Evolutionary conservation across 1,140 invertebrate species (phyloP).

Genomic region (Ceratina japonica): DNA sequence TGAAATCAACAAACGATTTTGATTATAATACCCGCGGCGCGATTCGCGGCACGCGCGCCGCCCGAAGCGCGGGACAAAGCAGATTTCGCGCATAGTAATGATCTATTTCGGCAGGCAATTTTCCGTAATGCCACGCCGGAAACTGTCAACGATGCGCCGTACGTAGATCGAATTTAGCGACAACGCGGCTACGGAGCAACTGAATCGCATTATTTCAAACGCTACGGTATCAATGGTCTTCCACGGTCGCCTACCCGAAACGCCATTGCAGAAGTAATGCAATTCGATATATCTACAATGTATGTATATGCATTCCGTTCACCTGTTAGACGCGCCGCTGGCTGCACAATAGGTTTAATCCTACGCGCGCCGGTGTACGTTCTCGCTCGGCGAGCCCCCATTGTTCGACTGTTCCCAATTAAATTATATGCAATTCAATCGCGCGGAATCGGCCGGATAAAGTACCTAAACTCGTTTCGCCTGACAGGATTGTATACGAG

Average conservation of each 20-base stretch:
- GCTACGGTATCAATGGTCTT: slow-evolving; percentile 30
- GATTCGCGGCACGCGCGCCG: too few relatives aligned
- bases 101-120: too few relatives aligned
- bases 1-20: too few relatives aligned
- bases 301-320: not conserved
- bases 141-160: slow-evolving; percentile 25
- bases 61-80: too few relatives aligned
- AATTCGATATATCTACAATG: slow-evolving; percentile 27
- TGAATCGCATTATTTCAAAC: slow-evolving; percentile 31
- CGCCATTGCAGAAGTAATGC: slow-evolving; percentile 27
- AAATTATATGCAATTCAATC: slow-evolving; percentile 55
- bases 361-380: not conserved
- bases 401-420: slow-evolving; percentile 35
- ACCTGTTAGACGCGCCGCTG: not conserved
- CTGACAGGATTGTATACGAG: too few relatives aligned
- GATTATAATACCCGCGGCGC: too few relatives aligned
- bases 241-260: slow-evolving; percentile 26
- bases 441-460: slow-evolving; percentile 32
- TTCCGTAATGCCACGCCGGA: not conserved
- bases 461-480: slow-evolving; percentile 29
- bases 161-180: slow-evolving; percentile 7
- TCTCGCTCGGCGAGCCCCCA: not conserved
- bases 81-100: too few relatives aligned
- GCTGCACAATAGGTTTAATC: slow-evolving; percentile 16
- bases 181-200: too few relatives aligned